phyloP scores from a whole-genome alignment of 2,113 vertebrate genomes.

The Pelecanus crispus region DNA sequence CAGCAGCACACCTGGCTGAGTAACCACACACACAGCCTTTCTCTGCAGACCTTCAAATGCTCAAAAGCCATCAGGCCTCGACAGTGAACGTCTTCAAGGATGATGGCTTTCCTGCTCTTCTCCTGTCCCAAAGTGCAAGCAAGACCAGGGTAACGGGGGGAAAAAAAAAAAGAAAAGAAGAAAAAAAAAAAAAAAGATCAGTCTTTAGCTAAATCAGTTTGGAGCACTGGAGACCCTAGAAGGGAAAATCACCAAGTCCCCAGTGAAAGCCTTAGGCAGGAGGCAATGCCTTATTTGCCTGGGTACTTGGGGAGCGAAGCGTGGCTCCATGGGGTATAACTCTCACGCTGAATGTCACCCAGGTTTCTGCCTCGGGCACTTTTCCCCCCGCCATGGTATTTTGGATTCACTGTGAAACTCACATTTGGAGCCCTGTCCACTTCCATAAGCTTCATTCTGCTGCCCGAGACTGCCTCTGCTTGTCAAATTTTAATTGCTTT shows the following conservation, averaged over 20 bases:
- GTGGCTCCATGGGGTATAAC: background rate
- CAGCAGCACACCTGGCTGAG: background rate
- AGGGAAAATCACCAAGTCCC: background rate
- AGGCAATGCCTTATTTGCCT: background rate
- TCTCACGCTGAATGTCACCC: background rate
- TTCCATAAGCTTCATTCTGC: background rate
- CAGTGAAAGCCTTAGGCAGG: rapidly evolving
- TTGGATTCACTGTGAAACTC: background rate
- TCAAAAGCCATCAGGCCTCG: background rate
- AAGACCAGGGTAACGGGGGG: background rate
- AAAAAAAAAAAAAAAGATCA: no score
- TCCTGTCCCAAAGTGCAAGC: background rate
- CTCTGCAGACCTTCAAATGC: background rate
- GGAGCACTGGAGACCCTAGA: background rate
- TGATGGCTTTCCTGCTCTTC: background rate
- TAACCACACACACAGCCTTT: background rate
- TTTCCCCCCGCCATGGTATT: rapidly evolving
- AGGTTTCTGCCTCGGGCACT: background rate
- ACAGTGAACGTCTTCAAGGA: rapidly evolving
- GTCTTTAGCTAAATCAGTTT: background rate
- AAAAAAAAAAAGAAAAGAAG: no score
- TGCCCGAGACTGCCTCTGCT: background rate
- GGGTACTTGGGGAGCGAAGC: rapidly evolving
- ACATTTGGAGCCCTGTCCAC: background rate
- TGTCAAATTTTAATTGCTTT: slow-evolving; percentile 22